Evolutionary conservation across 2,888 invertebrate genomes (phyloP), one percentile per base, ranked within the genome.

Genomic region (Pachycephus smyrnensis): DNA sequence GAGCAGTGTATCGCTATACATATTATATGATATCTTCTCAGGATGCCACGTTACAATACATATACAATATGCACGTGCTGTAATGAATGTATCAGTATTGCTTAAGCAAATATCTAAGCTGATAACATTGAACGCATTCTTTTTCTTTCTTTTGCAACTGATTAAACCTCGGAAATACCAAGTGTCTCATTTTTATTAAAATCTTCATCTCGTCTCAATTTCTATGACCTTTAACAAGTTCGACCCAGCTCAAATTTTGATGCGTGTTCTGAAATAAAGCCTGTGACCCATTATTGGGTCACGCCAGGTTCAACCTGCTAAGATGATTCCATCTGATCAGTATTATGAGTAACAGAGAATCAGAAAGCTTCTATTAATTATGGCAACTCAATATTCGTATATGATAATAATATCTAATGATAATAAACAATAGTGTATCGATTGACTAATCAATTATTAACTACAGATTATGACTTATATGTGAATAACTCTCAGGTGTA

Each of bases 81-180:
- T 55, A 6, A 55, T 55, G 23, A 55, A 15, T 55, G 23, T 55
- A 55, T 55, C 55, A 55, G 55, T 15, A 1, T 23, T 55, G 9
- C 23, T 23, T 9, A 55, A 55, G 23, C 55, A 23, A 6, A 15
- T 55, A 55, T 55, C 55, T 55, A 55, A 55, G 9, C 68, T 74
- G 74, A 68, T 32, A 11, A 15, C 11, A 69, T 71, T 68, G 15
- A 35, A 77, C 40, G n/a, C 69, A 75, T 77, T 75, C 71, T 68
- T 55, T 11, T 73, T 11, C 32, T 82, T 76, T 69, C 12, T 81
- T 75, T 23, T 55, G 15, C 23, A 55, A 55, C 55, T 55, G 55
- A 55, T 55, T 55, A 55, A 55, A 55, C 55, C 9, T 55, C 23
- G 23, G 55, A 55, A 55, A 55, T 23, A 23, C 55, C 9, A 55